A percentile compares a stretch with the other conserved stretches of the same genome.
Evolutionary conservation across 35 echinoderm and acorn worm species (phyloP).

Genomic region (Amphiura filiformis): DNA sequence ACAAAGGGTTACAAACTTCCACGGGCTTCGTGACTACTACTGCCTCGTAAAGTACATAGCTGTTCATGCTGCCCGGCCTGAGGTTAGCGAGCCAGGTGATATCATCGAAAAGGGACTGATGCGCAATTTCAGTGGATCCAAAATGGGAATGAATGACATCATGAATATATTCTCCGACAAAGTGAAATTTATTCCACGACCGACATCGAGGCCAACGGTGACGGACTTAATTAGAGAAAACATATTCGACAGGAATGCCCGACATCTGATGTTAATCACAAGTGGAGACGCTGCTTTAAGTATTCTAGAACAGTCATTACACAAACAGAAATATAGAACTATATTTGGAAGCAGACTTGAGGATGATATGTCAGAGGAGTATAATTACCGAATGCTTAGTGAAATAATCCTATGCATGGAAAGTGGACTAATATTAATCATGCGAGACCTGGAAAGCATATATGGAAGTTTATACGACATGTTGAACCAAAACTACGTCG

Average conservation of each 20-base stretch:
- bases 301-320: conserved; percentile 16
- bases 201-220: neutral
- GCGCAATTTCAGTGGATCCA: conserved; percentile 31
- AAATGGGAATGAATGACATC: conserved; percentile 7
- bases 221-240: conserved; percentile 26
- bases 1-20: conserved; percentile 13
- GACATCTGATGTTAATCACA: conserved; percentile 31
- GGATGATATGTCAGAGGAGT: conserved; percentile 28
- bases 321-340: neutral
- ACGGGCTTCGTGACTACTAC: conserved; percentile 39
- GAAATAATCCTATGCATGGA: conserved; percentile 44
- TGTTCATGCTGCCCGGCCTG: neutral
- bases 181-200: neutral
- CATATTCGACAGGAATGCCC: neutral
- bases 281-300: conserved; percentile 27
- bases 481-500: conserved; percentile 37
- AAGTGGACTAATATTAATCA: conserved; percentile 11
- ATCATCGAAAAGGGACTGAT: neutral
- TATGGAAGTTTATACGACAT: conserved; percentile 43
- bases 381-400: conserved; percentile 26
- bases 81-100: neutral
- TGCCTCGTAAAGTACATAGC: conserved; percentile 14
- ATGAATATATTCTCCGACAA: conserved; percentile 26
- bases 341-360: conserved; percentile 34
- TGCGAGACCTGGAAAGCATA: conserved; percentile 24